Conservation (phyloP, 2,113 vertebrate species). For the Regulus satrapa region DNA sequence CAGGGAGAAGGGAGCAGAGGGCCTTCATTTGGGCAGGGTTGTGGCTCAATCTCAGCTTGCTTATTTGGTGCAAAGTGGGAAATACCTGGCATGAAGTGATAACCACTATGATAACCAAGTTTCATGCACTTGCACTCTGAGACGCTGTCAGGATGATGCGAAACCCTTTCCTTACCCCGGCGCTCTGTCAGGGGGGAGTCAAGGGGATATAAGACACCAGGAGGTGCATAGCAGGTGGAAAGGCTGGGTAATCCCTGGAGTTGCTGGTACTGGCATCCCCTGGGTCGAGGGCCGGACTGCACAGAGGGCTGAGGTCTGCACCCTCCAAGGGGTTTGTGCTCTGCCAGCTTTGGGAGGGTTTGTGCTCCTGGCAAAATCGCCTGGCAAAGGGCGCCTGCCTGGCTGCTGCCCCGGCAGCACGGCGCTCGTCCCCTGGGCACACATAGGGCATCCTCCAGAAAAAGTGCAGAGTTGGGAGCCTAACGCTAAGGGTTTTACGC, state of each 20-base stretch:
- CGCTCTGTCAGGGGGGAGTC: rapidly evolving
- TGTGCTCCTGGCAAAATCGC: background rate
- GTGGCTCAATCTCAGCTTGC: rapidly evolving
- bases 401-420: background rate
- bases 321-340: background rate
- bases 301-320: background rate
- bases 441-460: rapidly evolving
- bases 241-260: background rate
- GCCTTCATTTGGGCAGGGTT: background rate
- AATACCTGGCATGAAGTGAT: background rate
- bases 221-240: rapidly evolving
- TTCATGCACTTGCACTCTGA: background rate
- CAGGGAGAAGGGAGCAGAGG: background rate
- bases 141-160: background rate
- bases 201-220: background rate
- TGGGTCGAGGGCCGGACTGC: background rate
- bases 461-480: rapidly evolving
- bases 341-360: background rate
- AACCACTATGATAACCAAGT: background rate
- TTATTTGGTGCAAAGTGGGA: background rate
- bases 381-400: rapidly evolving
- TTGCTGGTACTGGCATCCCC: background rate
- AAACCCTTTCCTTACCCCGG: background rate
- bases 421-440: rapidly evolving
- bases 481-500: rapidly evolving